A percentile compares a stretch with the other conserved stretches of the same genome.
Evolutionary conservation across 1,140 invertebrate genomes (phyloP).

Genomic region (Solenopsis invicta): DNA sequence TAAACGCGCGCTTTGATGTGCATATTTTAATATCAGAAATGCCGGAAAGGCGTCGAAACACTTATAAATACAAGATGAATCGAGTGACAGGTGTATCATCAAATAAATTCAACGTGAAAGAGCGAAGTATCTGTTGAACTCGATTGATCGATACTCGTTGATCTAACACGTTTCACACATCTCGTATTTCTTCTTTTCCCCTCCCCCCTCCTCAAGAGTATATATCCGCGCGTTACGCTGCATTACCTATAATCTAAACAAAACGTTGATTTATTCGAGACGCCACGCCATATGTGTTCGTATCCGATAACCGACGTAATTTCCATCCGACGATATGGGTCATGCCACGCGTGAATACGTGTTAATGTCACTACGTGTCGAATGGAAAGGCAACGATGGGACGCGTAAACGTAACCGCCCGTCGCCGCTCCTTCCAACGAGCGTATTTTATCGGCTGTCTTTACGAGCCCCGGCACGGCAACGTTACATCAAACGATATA

Average conservation of each 20-base stretch:
- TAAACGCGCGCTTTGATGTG: neutral
- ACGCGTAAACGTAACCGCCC: neutral
- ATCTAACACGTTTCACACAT: neutral
- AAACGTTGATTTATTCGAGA: neutral
- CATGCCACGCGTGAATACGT: constrained; percentile 11
- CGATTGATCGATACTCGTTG: constrained; percentile 17
- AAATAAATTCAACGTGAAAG: neutral
- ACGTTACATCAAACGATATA: constrained; percentile 25
- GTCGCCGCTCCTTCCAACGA: constrained; percentile 19
- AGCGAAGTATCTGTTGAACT: constrained; percentile 7
- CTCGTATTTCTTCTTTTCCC: neutral
- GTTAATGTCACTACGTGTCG: constrained; percentile 17
- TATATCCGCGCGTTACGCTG: too few relatives aligned
- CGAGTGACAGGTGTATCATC: neutral
- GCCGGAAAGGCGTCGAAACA: neutral
- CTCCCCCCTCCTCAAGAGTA: neutral
- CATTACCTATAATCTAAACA: neutral
- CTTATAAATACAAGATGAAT: constrained; percentile 8
- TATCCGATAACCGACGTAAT: constrained; percentile 17
- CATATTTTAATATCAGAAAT: constrained; percentile 12
- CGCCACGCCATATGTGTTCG: neutral
- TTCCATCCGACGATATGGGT: constrained; percentile 28
- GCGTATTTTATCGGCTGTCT: constrained; percentile 49
- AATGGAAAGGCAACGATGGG: constrained; percentile 32
- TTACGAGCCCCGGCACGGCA: constrained; percentile 37